phyloP scores from a whole-genome alignment of 2,113 vertebrate genomes.

The Ciconia stormi region DNA sequence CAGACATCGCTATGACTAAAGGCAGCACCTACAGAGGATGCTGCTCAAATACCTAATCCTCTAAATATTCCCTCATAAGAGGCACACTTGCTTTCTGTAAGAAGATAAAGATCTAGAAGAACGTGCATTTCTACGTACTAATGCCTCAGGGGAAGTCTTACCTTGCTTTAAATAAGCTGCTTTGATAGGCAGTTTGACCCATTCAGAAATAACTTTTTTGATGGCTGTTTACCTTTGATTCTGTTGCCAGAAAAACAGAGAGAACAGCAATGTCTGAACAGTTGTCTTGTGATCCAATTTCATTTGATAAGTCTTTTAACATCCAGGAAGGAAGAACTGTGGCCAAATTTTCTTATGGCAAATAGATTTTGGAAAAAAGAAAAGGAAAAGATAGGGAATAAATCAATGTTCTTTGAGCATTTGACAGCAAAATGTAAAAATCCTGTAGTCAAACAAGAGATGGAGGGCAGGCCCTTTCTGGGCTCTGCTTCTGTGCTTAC shows the following conservation, averaged over 20 bases:
- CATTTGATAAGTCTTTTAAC: conserved; percentile 22
- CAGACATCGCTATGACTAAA: background rate
- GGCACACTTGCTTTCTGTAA: background rate
- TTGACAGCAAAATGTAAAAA: background rate
- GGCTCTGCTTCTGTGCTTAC: background rate
- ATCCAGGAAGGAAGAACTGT: background rate
- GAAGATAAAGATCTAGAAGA: conserved; percentile 20
- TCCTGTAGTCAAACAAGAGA: background rate
- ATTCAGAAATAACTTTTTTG: conserved; percentile 46
- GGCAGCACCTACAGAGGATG: background rate
- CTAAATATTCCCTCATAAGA: background rate
- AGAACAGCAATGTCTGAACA: conserved; percentile 15
- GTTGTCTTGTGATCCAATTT: conserved; percentile 15
- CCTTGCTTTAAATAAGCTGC: conserved; percentile 16
- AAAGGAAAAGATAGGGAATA: background rate
- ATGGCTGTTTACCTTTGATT: conserved; percentile 45
- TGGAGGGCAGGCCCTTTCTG: background rate
- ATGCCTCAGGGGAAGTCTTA: conserved; percentile 15
- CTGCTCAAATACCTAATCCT: background rate
- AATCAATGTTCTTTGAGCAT: background rate
- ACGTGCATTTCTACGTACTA: background rate
- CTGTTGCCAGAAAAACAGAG: conserved; percentile 34
- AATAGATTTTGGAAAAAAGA: background rate
- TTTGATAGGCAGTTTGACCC: conserved; percentile 45
- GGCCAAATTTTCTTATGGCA: background rate